A percentile compares a stretch with the other conserved stretches of the same genome.
Evolutionary conservation across 2,797 vertebrate species (phyloP).

Genomic region (Australoheros facetus): DNA sequence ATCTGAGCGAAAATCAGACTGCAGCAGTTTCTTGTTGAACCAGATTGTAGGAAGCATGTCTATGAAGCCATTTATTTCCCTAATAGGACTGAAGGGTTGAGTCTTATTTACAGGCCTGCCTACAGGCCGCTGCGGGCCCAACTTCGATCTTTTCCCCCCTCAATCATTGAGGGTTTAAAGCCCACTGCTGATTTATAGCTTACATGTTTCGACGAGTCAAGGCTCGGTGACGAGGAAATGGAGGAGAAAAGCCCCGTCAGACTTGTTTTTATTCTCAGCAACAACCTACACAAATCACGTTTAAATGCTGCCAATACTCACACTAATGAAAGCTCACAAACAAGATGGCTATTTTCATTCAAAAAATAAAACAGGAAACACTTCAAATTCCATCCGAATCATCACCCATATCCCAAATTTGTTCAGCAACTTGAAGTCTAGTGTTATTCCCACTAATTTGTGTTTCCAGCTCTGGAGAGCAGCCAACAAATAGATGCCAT

Average conservation of each 20-base stretch:
- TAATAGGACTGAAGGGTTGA: background rate
- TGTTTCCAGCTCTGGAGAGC: background rate
- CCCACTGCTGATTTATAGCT: background rate
- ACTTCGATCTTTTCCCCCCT: background rate
- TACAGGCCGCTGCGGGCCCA: background rate
- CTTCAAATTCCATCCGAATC: constrained; percentile 4
- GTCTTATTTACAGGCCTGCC: background rate
- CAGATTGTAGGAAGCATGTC: background rate
- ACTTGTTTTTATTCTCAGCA: background rate
- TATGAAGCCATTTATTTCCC: background rate
- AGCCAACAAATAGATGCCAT: background rate
- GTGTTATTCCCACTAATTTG: background rate
- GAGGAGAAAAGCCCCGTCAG: background rate
- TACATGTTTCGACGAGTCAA: background rate
- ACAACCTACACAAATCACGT: background rate
- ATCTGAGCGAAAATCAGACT: background rate
- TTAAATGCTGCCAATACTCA: background rate
- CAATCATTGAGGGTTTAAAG: background rate
- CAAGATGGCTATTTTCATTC: background rate
- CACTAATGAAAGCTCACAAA: background rate
- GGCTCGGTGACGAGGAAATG: background rate
- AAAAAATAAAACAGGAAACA: background rate
- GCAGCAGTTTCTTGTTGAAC: background rate
- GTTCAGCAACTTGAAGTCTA: background rate
- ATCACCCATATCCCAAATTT: constrained; percentile 1